Base-by-base conservation (phyloP, 2,797 vertebrate genomes). In the Tadarida brasiliensis region DNA sequence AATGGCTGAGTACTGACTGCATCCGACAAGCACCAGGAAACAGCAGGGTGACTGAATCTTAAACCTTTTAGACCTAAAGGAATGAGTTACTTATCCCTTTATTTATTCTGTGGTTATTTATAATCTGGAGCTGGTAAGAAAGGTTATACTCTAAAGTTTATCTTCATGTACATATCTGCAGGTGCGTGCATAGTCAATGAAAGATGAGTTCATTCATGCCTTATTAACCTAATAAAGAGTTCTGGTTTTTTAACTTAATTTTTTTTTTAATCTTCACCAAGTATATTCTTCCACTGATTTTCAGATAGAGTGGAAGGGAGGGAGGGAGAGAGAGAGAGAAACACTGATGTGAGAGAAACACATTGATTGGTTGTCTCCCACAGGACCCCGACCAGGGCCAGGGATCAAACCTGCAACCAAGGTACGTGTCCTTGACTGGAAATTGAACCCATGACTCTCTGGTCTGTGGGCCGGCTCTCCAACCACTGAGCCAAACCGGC, bases 141-240 rank as follows among this genome's bases (percentile, higher is more conserved):
- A 92, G n/a, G 44, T 26, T 61, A 24, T 20, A 7, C 17, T 22
- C 14, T 67, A 35, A 10, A 44, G 15, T 80, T 91, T 57, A 15
- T 73, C 54, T 20, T 49, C 51, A 15, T 35, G 39, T 49, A 2
- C 35, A 0, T 47, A 44, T 19, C 76, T 54, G 11, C 30, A 15
- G 80, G 17, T 92, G 15, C 65, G 17, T 92, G 15, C 65, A 47
- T 67, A 11, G 68, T 63, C 49, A 26, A 33, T 73, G 56, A 77
- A 81, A 65, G 11, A n/a, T 71, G 11, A 56, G 10, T 14, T 95
- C 49, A 16, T 70, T 74, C 51, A 19, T 15, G 11, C 33, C 26
- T 76, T 76, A 19, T 68, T 90, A 86, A 94, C 59, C 85, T 91
- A 83, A 86, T 74, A n/a, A 87, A 83, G 11, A 74, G 8, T 35